These are phyloP conservation scores for Anhinga rufa DNA, from an alignment of 2,113 vertebrate genomes.

Conservation along the genomic window DNA sequence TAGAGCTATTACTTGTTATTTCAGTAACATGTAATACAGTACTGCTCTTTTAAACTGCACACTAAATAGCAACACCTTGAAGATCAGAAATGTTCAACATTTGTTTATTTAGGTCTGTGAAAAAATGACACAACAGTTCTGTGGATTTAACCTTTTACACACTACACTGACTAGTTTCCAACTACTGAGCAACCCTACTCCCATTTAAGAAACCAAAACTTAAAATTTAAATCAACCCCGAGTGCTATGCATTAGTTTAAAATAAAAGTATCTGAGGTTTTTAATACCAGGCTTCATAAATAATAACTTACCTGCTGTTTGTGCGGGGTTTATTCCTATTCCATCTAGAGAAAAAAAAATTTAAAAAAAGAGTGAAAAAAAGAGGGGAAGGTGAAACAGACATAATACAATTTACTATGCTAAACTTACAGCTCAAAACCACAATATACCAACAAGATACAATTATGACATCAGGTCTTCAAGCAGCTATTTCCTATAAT, in stretches of 20 bases:
- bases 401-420: neutral
- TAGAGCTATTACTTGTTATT: neutral
- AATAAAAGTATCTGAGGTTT: neutral
- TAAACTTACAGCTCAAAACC: neutral
- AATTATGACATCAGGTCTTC: neutral
- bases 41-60: neutral
- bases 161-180: neutral
- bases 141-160: neutral
- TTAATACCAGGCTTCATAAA: neutral
- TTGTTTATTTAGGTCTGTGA: neutral
- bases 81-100: neutral
- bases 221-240: neutral
- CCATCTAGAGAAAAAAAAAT: constrained; percentile 63
- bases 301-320: constrained; percentile 76
- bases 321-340: constrained; percentile 82
- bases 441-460: neutral
- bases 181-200: neutral
- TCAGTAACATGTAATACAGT: neutral
- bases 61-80: neutral
- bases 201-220: neutral
- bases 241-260: neutral
- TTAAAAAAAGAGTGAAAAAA: neutral
- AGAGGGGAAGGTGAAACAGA: neutral
- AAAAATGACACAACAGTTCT: neutral
- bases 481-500: neutral